These are phyloP conservation scores for Oscheius myriophilus DNA, from an alignment of 2,888 invertebrate genomes.

Conservation along the genomic window DNA sequence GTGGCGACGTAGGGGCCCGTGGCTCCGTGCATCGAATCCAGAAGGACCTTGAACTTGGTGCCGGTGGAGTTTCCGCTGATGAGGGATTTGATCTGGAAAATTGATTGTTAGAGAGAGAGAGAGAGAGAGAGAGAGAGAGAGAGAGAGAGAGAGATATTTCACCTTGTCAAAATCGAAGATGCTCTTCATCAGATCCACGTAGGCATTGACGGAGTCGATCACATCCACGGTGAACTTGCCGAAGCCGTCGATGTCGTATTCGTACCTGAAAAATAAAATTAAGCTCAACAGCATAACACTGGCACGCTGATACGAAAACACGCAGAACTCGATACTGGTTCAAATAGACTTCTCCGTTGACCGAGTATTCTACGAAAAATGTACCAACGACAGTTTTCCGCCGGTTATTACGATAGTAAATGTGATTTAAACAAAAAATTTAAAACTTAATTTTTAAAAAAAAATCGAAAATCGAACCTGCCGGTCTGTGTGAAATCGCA, in stretches of 20 bases:
- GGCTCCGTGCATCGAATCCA: conserved; percentile 95
- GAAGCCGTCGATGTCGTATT: conserved; percentile 75
- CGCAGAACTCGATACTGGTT: too few species aligned
- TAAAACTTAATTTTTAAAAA: not conserved
- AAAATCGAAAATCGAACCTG: conserved; percentile 72
- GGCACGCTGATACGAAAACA: too few species aligned
- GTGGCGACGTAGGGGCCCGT: conserved; percentile 93
- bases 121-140: not conserved
- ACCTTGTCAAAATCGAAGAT: conserved; percentile 87
- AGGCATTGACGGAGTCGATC: conserved; percentile 89
- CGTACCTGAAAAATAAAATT: conserved; percentile 34
- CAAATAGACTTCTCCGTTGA: too few species aligned
- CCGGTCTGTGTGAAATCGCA: conserved; percentile 81
- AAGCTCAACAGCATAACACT: too few species aligned
- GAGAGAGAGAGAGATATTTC: not conserved
- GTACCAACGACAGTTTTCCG: too few species aligned
- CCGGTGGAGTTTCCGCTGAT: conserved; percentile 40
- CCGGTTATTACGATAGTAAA: too few species aligned
- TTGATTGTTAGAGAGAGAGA: not conserved
- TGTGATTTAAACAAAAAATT: conserved; percentile 1
- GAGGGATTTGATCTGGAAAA: conserved; percentile 41
- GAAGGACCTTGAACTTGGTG: conserved; percentile 82
- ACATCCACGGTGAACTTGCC: conserved; percentile 84
- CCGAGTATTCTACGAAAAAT: too few species aligned
- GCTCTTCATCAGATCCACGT: conserved; percentile 88